Evolutionary conservation across 2,113 vertebrate species (phyloP).

Genomic region (Malurus elegans): DNA sequence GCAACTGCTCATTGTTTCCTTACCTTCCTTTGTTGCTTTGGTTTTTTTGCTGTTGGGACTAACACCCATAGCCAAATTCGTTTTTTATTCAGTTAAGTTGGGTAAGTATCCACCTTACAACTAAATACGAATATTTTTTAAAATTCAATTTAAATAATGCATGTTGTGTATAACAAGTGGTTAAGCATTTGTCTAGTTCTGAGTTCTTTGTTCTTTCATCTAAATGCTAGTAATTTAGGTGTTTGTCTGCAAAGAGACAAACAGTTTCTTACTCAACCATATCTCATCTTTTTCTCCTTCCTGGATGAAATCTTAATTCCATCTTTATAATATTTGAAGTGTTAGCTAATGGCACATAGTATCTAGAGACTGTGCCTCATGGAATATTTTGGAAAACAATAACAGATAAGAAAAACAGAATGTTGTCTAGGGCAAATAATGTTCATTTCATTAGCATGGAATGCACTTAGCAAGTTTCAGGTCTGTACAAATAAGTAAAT

Average conservation of each 20-base stretch:
- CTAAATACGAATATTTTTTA: background rate
- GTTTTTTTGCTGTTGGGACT: background rate
- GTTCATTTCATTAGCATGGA: background rate
- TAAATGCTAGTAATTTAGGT: constrained; percentile 21
- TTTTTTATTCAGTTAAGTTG: background rate
- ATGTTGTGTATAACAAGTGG: background rate
- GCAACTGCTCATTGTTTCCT: background rate
- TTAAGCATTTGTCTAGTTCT: background rate
- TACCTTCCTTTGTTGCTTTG: background rate
- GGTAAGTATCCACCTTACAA: background rate
- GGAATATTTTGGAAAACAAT: background rate
- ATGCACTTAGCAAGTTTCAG: background rate
- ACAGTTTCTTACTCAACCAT: background rate
- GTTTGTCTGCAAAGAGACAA: background rate
- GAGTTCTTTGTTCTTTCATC: background rate
- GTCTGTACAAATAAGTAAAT: background rate
- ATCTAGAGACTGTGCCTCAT: background rate
- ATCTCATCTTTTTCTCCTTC: background rate
- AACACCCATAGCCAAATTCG: rapidly evolving
- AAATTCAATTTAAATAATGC: background rate
- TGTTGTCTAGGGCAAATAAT: background rate
- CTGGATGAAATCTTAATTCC: constrained; percentile 29
- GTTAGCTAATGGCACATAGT: background rate
- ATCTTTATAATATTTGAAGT: background rate
- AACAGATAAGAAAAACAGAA: background rate